A percentile compares a stretch with the other conserved stretches of the same genome.
Evolutionary conservation across 2,888 invertebrate species (phyloP).

Genomic region (Lycocerus yunnanus): DNA sequence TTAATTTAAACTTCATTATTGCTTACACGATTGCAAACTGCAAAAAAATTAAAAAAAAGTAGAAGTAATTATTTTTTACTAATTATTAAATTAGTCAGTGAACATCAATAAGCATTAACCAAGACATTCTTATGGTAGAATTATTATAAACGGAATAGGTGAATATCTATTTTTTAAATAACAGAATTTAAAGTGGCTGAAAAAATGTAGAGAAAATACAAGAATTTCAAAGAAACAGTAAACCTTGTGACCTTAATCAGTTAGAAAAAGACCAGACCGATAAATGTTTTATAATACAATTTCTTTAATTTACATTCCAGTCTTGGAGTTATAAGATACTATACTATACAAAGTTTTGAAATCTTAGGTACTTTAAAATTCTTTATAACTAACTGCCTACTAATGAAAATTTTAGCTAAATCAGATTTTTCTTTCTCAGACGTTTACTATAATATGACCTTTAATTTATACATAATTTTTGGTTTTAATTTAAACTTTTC

Average conservation of each 20-base stretch:
- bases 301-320: neutral
- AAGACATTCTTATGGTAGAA: neutral
- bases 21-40: neutral
- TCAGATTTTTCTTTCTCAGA: too few relatives aligned
- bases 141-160: neutral
- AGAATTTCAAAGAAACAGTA: neutral
- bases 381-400: too few relatives aligned
- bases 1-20: neutral
- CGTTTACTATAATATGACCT: too few relatives aligned
- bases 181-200: neutral
- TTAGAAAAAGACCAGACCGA: neutral
- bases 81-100: neutral
- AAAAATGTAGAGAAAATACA: neutral
- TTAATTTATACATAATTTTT: too few relatives aligned
- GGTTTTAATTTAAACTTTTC: too few relatives aligned
- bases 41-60: neutral
- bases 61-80: neutral
- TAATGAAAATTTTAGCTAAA: too few relatives aligned
- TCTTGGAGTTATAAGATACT: too few relatives aligned
- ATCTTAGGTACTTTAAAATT: too few relatives aligned
- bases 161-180: neutral
- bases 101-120: neutral
- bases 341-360: too few relatives aligned
- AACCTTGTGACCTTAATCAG: neutral
- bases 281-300: neutral